Evolutionary conservation across 2,113 vertebrate genomes (phyloP), one percentile per base, ranked within the genome.

Genomic region (Conger conger): DNA sequence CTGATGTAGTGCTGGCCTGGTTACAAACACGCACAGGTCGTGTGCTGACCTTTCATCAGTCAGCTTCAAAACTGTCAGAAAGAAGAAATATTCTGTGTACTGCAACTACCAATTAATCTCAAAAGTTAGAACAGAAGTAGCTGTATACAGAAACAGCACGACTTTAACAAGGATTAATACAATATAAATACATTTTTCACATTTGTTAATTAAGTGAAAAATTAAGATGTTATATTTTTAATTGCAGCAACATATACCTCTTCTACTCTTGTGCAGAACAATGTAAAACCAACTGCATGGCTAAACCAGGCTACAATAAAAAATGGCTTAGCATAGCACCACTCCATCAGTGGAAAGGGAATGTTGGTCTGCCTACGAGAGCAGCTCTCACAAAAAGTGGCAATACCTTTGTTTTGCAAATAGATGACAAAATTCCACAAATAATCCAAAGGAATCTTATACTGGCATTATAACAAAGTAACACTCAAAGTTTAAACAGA

Each of bases 391-490:
- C 23, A 20, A 63, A 63, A 27, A 63, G 15, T 13, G 20, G 23
- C 57, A 63, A 20, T 7, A 63, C 57, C 20, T 63, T 27, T 27
- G 18, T 63, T 27, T 63, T 63, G 23, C 18, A 20, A 63, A 27
- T 23, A 27, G 18, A 63, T 23, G 57, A 4, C 20, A 27, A 63
- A 63, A 63, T 23, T 18, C 57, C 23, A 63, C 57, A 63, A 63
- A 63, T 63, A 27, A 20, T 50, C 18, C 20, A 63, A 63, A 27
- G 18, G 18, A 63, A 63, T 27, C 7, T 63, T 4, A 73, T 80
- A 80, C 37, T 45, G 42, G 20, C 79, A 45, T 80, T 45, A 37
- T 82, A 63, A 63, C 35, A 82, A 82, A 54, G 80, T 33, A 81
- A 81, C 80, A n/a, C 30, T 27, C 57, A 63, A 23, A 63, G 27